Evolutionary conservation across 2,113 vertebrate species (phyloP).

Genomic region (Cervus canadensis): DNA sequence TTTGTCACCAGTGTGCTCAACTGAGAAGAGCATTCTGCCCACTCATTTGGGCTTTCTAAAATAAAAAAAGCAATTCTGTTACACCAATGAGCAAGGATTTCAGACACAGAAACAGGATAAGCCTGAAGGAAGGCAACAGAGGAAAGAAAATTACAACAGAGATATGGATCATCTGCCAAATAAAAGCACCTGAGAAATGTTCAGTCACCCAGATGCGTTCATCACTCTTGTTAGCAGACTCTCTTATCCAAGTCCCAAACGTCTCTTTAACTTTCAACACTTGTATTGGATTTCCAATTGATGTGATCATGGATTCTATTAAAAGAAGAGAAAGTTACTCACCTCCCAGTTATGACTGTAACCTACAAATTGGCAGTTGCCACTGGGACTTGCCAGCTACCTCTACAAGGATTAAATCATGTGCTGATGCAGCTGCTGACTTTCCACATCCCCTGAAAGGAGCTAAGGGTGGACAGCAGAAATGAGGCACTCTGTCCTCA

Average conservation of each 20-base stretch:
- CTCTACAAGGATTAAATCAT: not conserved
- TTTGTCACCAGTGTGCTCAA: not conserved
- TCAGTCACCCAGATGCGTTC: constrained; percentile 93
- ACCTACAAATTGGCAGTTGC: not conserved
- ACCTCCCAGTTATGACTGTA: not conserved
- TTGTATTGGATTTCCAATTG: constrained; percentile 87
- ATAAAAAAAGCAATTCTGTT: not conserved
- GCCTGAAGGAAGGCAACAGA: not conserved
- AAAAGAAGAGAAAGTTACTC: not conserved
- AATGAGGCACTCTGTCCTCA: not conserved
- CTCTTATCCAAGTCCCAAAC: constrained; percentile 94
- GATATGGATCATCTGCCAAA: no score
- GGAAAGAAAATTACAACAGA: not conserved
- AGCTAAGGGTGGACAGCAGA: not conserved
- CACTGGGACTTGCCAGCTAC: not conserved
- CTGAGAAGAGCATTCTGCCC: not conserved
- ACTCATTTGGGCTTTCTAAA: not conserved
- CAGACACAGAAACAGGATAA: not conserved
- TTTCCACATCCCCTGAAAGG: not conserved
- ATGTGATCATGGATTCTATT: constrained; percentile 86
- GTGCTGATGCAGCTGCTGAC: not conserved
- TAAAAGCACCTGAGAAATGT: constrained; percentile 92
- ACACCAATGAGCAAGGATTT: not conserved
- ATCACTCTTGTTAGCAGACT: constrained; percentile 84
- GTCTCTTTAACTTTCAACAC: constrained; percentile 87